Percentiles rank a stretch among this genome's conserved stretches.
Evolutionary conservation across 2,888 invertebrate species (phyloP).

Genomic region (Acanthosepion lycidas): DNA sequence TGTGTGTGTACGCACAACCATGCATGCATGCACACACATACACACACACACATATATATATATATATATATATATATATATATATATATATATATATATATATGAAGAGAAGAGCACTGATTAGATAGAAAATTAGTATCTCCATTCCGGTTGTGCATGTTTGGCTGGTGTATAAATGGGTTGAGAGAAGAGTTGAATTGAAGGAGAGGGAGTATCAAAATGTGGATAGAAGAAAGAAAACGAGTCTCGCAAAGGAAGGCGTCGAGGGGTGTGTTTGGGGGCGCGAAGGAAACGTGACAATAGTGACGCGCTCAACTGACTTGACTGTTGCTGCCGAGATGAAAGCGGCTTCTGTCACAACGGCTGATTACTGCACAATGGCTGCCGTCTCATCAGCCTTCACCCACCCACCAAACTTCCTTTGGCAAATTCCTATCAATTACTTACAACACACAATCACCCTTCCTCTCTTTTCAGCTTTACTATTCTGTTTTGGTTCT

Average conservation of each 20-base stretch:
- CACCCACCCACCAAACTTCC: background rate
- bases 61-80: no score
- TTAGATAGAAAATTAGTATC: background rate
- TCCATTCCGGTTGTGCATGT: background rate
- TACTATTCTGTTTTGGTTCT: background rate
- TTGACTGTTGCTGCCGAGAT: conserved; percentile 33
- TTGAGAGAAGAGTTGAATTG: background rate
- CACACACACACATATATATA: background rate
- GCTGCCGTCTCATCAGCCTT: background rate
- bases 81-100: background rate
- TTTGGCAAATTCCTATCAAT: background rate
- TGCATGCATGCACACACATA: background rate
- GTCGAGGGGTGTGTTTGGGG: background rate
- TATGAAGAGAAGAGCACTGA: background rate
- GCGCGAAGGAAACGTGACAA: background rate
- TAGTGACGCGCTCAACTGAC: conserved; percentile 33
- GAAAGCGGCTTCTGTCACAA: background rate
- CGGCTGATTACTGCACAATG: conserved; percentile 33
- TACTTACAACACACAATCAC: background rate
- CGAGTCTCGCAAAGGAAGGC: background rate
- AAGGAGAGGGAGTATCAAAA: background rate
- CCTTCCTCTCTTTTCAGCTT: background rate
- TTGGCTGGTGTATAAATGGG: background rate
- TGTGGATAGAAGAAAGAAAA: background rate
- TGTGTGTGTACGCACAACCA: no score